phyloP scores from a whole-genome alignment of 2,888 invertebrate genomes.

The Melanotus villosus region DNA sequence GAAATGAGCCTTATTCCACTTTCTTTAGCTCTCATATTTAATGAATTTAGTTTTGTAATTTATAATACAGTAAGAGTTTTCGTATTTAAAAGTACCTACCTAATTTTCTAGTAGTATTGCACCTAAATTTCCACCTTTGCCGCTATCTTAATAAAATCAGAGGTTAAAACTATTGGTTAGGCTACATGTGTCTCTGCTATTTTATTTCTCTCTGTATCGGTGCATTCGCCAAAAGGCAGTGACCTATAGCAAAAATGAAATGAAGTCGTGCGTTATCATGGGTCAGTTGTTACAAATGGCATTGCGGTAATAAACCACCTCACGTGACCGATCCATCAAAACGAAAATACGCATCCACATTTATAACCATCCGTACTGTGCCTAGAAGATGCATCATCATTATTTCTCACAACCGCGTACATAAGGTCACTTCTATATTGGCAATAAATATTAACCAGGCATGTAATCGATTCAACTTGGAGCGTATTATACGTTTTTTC shows the following conservation, averaged over 20 bases:
- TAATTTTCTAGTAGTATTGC: too few relatives aligned
- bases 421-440: slow-evolving; percentile 21
- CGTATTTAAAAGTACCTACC: too few relatives aligned
- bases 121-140: too few relatives aligned
- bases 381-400: neutral
- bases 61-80: too few relatives aligned
- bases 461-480: slow-evolving; percentile 30
- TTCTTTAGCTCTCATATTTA: too few relatives aligned
- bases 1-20: too few relatives aligned
- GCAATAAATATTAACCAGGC: slow-evolving; percentile 32
- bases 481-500: slow-evolving; percentile 25
- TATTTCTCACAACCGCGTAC: slow-evolving; percentile 14
- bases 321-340: slow-evolving; percentile 16
- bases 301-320: slow-evolving; percentile 12
- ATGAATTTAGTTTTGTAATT: too few relatives aligned
- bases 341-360: slow-evolving; percentile 17
- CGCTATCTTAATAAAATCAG: too few relatives aligned
- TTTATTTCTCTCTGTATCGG: too few relatives aligned
- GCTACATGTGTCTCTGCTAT: too few relatives aligned
- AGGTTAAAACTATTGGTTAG: too few relatives aligned
- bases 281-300: slow-evolving; percentile 15
- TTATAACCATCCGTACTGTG: neutral
- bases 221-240: neutral
- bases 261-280: slow-evolving; percentile 29
- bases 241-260: slow-evolving; percentile 10